Evolutionary conservation across 2,797 vertebrate genomes (phyloP).

Genomic region (Philypnodon macrostomus): DNA sequence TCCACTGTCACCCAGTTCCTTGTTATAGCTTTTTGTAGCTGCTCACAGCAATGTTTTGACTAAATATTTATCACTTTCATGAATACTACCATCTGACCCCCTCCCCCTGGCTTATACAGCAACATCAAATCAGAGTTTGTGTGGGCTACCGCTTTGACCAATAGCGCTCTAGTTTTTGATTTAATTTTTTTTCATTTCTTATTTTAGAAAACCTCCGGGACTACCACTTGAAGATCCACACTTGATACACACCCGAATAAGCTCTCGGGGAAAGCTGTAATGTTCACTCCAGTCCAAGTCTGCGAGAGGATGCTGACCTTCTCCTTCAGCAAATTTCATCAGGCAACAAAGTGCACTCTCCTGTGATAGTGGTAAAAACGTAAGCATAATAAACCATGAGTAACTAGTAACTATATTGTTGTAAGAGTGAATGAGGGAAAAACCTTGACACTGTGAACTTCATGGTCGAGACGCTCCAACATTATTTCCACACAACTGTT

Average conservation of each 20-base stretch:
- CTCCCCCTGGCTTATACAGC: too few species aligned
- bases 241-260: slow-evolving; percentile 83
- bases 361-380: slow-evolving; percentile 59
- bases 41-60: too few species aligned
- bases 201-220: too few species aligned
- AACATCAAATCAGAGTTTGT: too few species aligned
- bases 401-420: neutral
- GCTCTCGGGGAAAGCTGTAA: slow-evolving; percentile 83
- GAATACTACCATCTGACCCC: too few species aligned
- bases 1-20: too few species aligned
- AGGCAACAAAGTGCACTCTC: slow-evolving; percentile 82
- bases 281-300: slow-evolving; percentile 83
- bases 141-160: too few species aligned
- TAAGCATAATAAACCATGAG: neutral
- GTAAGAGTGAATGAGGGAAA: slow-evolving; percentile 16
- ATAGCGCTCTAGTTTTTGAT: too few species aligned
- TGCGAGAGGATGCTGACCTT: slow-evolving; percentile 81
- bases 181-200: too few species aligned
- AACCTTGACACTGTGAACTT: slow-evolving; percentile 80
- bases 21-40: too few species aligned
- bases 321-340: slow-evolving; percentile 85
- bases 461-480: slow-evolving; percentile 78
- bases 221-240: too few species aligned
- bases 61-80: too few species aligned
- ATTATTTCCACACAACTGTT: slow-evolving; percentile 79